Conservation (phyloP, 2,113 vertebrate genomes). For the Ictalurus furcatus region DNA sequence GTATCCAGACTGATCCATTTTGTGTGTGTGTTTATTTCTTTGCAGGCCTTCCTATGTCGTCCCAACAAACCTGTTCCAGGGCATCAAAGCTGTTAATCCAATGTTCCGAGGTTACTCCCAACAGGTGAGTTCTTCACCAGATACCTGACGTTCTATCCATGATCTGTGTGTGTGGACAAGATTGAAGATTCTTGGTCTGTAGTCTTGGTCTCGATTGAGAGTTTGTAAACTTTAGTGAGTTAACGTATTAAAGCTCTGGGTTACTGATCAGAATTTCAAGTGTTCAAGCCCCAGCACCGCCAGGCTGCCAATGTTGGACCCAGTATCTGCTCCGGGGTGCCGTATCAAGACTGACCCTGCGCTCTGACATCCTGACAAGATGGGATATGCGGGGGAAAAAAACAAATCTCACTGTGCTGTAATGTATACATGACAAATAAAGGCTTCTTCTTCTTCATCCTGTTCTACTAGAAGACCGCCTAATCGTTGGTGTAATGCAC, state of each 20-base stretch:
- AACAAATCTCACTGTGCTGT: no score
- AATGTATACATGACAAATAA: no score
- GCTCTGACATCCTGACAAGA: no score
- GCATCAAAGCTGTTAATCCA: slow-evolving; percentile 96
- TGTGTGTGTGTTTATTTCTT: slow-evolving; percentile 39
- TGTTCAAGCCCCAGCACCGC: no score
- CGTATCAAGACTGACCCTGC: no score
- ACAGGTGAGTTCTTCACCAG: slow-evolving; percentile 76
- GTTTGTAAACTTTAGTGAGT: neutral
- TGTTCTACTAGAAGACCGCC: neutral
- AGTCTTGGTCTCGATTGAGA: neutral
- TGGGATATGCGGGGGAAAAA: no score
- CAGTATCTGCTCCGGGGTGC: no score
- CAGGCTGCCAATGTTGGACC: no score
- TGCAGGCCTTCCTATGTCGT: slow-evolving; percentile 91
- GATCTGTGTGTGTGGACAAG: neutral
- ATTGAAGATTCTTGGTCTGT: neutral
- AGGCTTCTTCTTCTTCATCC: no score
- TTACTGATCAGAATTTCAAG: no score
- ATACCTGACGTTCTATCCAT: neutral
- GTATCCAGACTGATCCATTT: slow-evolving; percentile 11
- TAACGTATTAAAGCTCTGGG: no score
- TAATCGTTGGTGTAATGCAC: neutral
- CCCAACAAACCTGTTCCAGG: slow-evolving; percentile 94
- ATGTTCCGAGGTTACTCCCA: slow-evolving; percentile 96